phyloP scores from a whole-genome alignment of 2,797 vertebrate species.

The Bothrops alternatus region DNA sequence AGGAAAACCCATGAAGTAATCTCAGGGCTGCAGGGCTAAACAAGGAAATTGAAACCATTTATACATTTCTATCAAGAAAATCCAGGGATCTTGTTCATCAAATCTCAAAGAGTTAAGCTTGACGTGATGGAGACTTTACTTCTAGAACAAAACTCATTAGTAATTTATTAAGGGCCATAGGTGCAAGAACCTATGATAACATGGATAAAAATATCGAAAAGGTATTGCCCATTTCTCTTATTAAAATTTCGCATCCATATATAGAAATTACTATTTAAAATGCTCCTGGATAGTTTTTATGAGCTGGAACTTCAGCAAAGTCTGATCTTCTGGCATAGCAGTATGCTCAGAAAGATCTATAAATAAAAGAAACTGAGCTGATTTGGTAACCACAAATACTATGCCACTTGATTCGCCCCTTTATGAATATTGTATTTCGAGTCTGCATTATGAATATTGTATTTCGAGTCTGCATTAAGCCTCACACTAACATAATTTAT shows the following conservation, averaged over 20 bases:
- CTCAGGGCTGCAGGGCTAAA: neutral
- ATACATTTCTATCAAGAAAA: neutral
- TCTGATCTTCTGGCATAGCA: conserved; percentile 57
- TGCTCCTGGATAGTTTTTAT: conserved; percentile 24
- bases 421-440: conserved; percentile 22
- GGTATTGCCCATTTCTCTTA: conserved; percentile 4
- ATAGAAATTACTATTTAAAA: neutral
- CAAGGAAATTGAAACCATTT: neutral
- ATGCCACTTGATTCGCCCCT: conserved; percentile 20
- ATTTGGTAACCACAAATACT: conserved; percentile 32
- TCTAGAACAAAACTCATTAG: conserved; percentile 5
- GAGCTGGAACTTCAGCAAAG: conserved; percentile 33
- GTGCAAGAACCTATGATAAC: neutral
- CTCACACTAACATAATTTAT: neutral
- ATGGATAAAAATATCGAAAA: neutral
- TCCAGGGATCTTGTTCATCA: neutral
- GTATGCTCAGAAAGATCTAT: conserved; percentile 52
- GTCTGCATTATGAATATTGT: neutral
- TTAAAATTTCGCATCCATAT: neutral
- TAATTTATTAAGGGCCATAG: neutral
- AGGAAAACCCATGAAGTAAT: neutral
- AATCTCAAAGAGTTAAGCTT: neutral
- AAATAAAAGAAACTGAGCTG: conserved; percentile 64
- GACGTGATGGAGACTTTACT: neutral
- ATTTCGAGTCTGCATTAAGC: conserved; percentile 5